Percentiles rank a stretch among this genome's conserved stretches.
phyloP scores from a whole-genome alignment of 2,113 vertebrate species.

The Barbus barbus region DNA sequence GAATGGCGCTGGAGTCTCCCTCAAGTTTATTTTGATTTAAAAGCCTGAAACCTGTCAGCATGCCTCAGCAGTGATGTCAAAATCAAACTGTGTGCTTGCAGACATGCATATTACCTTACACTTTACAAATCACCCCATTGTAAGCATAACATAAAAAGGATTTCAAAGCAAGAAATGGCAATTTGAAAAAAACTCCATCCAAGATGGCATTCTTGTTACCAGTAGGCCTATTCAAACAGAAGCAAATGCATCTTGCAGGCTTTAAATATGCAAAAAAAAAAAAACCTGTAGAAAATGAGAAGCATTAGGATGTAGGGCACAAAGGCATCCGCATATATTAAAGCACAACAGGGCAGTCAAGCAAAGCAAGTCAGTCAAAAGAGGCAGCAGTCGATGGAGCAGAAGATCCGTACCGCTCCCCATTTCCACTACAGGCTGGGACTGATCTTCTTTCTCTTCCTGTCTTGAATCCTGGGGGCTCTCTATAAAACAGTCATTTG shows the following conservation, averaged over 20 bases:
- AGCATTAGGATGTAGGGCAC: constrained; percentile 7
- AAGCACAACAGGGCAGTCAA: constrained; percentile 13
- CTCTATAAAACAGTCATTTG: constrained; percentile 44
- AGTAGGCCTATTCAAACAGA: not conserved
- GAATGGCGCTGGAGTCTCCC: not conserved
- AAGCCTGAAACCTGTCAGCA: constrained; percentile 17
- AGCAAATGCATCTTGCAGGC: not conserved
- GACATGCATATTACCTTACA: not conserved
- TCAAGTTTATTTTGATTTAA: constrained; percentile 4
- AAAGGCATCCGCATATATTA: not conserved
- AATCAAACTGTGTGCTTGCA: not conserved
- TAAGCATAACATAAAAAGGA: not conserved
- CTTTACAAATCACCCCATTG: not conserved
- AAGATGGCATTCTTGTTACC: not conserved
- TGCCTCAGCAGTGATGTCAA: not conserved
- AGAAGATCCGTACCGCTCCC: constrained; percentile 34
- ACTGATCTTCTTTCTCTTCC: constrained; percentile 22
- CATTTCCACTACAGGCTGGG: constrained; percentile 25
- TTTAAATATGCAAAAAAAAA: not conserved
- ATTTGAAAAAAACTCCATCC: not conserved
- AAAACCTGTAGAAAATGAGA: not conserved
- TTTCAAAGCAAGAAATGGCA: not conserved
- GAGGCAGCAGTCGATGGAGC: constrained; percentile 19
- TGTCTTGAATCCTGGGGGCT: constrained; percentile 24
- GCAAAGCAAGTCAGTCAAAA: constrained; percentile 19